Percentiles rank a stretch among this genome's conserved stretches.
These are phyloP conservation scores for Marisa cornuarietis DNA, from an alignment of 1,140 invertebrate species.

Conservation along the genomic window DNA sequence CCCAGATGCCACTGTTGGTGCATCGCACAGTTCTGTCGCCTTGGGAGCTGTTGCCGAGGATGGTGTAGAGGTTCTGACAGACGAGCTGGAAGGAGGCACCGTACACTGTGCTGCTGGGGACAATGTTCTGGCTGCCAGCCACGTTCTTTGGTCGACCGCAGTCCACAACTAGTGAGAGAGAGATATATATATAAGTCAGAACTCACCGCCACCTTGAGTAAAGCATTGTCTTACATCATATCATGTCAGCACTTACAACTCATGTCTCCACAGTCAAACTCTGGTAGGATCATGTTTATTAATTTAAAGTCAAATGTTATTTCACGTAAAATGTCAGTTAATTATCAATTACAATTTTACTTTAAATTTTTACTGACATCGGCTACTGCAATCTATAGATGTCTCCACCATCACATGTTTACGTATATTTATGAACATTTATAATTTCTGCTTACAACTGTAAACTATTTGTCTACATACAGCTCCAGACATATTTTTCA, in stretches of 20 bases:
- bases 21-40: conserved; percentile 86
- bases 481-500: background rate
- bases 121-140: conserved; percentile 90
- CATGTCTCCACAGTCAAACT: too few relatives aligned
- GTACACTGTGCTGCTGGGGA: conserved; percentile 85
- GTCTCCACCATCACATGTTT: background rate
- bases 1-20: conserved; percentile 92
- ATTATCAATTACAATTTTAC: background rate
- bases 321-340: background rate
- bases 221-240: too few relatives aligned
- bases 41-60: conserved; percentile 87
- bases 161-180: conserved; percentile 54
- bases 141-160: conserved; percentile 88
- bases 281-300: too few relatives aligned
- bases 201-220: too few relatives aligned
- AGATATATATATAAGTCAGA: background rate
- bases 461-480: background rate
- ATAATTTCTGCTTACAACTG: background rate
- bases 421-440: background rate
- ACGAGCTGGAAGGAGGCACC: conserved; percentile 95
- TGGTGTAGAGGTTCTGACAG: conserved; percentile 91
- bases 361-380: background rate
- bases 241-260: too few relatives aligned
- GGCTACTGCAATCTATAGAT: background rate
- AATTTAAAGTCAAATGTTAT: background rate